These are phyloP conservation scores for Lytechinus pictus DNA, from an alignment of 35 echinoderm and acorn worm species.

Conservation along the genomic window DNA sequence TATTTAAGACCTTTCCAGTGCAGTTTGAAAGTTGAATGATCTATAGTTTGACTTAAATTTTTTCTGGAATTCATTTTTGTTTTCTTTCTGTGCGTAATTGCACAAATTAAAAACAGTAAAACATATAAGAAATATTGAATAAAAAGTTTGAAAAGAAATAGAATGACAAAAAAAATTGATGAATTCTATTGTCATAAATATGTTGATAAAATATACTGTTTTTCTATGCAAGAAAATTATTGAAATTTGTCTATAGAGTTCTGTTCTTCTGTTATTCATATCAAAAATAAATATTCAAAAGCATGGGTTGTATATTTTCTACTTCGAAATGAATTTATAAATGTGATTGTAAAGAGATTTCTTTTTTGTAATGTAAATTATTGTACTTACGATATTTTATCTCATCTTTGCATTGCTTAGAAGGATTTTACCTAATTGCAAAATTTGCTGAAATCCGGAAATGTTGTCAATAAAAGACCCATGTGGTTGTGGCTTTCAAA, in stretches of 20 bases:
- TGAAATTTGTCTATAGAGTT: not conserved
- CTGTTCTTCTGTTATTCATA: not conserved
- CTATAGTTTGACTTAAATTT: not conserved
- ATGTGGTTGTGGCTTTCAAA: no score
- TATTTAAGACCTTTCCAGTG: not conserved
- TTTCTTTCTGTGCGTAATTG: not conserved
- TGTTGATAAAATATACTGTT: not conserved
- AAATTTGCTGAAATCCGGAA: not conserved
- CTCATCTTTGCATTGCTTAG: not conserved
- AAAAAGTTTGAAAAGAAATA: not conserved
- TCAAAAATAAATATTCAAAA: conserved; percentile 21
- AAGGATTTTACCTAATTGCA: not conserved
- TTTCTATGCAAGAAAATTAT: not conserved
- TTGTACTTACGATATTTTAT: not conserved
- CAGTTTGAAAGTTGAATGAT: not conserved
- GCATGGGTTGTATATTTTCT: conserved; percentile 12
- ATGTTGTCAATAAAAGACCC: not conserved
- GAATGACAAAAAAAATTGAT: not conserved
- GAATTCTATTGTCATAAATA: not conserved
- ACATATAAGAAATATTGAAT: not conserved
- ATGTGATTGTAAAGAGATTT: conserved; percentile 13
- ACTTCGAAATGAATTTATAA: not conserved
- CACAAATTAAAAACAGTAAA: not conserved
- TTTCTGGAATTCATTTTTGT: not conserved
- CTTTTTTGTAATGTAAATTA: conserved; percentile 16